These are phyloP conservation scores for Thaumetopoea pityocampa DNA, from an alignment of 1,140 invertebrate genomes.

Conservation along the genomic window DNA sequence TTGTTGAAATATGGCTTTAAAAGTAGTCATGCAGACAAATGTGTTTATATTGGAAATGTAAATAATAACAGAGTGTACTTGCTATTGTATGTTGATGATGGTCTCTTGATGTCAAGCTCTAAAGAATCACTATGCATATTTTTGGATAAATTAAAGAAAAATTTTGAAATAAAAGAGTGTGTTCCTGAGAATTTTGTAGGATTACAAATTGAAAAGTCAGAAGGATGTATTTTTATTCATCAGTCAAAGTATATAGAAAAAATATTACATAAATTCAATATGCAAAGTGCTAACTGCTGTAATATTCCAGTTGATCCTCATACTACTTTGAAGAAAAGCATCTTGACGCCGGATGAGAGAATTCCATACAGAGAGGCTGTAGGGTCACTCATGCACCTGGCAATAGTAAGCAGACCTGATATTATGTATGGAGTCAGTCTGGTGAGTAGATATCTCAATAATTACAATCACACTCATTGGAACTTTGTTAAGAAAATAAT, in stretches of 20 bases:
- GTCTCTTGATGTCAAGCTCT: conserved; percentile 19
- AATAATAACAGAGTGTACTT: conserved; percentile 27
- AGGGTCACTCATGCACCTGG: conserved; percentile 49
- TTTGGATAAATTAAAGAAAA: conserved; percentile 23
- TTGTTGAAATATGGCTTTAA: conserved; percentile 15
- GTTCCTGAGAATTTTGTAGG: conserved; percentile 20
- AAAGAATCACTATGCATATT: conserved; percentile 18
- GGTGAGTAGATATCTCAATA: conserved; percentile 33
- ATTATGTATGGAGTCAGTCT: conserved; percentile 43
- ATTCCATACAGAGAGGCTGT: conserved; percentile 41
- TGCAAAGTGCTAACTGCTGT: conserved; percentile 18
- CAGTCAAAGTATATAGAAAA: conserved; percentile 22
- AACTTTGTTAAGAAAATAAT: conserved; percentile 39
- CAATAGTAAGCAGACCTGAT: conserved; percentile 50
- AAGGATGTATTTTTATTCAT: too few relatives aligned
- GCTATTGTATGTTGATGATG: conserved; percentile 16
- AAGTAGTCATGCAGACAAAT: conserved; percentile 30
- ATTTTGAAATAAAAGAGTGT: conserved; percentile 11
- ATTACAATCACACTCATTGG: conserved; percentile 33
- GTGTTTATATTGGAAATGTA: conserved; percentile 28
- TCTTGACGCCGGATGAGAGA: too few relatives aligned
- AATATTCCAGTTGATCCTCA: conserved; percentile 23
- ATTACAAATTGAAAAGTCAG: conserved; percentile 18
- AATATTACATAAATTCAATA: conserved; percentile 20
- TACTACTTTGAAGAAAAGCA: conserved; percentile 12